Percentiles rank a stretch among this genome's conserved stretches.
These are phyloP conservation scores for Eretmochelys imbricata DNA, from an alignment of 2,113 vertebrate genomes.

Conservation along the genomic window DNA sequence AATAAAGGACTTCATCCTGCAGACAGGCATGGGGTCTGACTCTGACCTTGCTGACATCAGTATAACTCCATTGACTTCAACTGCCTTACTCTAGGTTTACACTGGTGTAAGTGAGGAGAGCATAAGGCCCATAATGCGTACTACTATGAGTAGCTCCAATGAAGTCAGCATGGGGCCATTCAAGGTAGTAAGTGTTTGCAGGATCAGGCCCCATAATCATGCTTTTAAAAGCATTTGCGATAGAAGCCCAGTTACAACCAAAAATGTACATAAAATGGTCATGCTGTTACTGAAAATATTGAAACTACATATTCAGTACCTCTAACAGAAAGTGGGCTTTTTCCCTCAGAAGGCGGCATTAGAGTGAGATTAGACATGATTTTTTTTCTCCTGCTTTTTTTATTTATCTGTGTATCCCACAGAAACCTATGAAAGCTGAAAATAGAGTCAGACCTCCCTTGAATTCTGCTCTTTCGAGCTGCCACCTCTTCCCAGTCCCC, in stretches of 20 bases:
- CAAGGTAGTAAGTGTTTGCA: background rate
- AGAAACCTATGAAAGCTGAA: constrained; percentile 29
- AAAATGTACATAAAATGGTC: background rate
- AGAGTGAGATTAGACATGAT: constrained; percentile 26
- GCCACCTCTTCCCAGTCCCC: constrained; percentile 76
- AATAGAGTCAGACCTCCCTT: constrained; percentile 69
- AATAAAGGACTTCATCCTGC: background rate
- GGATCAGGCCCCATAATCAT: background rate
- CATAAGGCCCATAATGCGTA: accelerated
- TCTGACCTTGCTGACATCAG: background rate
- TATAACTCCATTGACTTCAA: background rate
- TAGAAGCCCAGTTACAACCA: background rate
- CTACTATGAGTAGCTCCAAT: background rate
- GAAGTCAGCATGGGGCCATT: background rate
- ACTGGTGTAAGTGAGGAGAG: background rate
- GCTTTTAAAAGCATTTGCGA: background rate
- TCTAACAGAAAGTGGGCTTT: background rate
- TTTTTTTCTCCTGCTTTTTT: background rate
- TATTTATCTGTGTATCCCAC: background rate
- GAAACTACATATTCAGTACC: background rate
- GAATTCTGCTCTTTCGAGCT: constrained; percentile 59
- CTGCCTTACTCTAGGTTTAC: background rate
- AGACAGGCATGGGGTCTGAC: background rate
- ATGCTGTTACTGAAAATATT: constrained; percentile 11
- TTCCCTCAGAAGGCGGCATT: background rate